Evolutionary conservation across 2,888 invertebrate genomes (phyloP), one percentile per base, ranked within the genome.

Genomic region (Erebia ligea): DNA sequence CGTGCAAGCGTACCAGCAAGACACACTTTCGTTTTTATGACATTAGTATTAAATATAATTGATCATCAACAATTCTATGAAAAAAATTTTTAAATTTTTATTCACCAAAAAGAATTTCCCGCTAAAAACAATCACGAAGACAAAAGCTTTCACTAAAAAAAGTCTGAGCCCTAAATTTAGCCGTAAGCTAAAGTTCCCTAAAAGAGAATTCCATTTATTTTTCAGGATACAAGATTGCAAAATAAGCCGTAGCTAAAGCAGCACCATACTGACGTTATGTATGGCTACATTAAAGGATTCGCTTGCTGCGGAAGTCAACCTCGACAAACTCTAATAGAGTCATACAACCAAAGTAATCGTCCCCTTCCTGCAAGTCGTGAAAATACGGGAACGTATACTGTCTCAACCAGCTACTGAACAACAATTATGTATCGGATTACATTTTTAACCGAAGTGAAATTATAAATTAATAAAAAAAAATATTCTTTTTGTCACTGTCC

Each of bases 331-430:
- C 68, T 75, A 71, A 75, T 75, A 73, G 75, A 75, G 75, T 70
- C 75, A 75, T 75, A 73, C 73, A 73, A 69, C 75, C 75, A 73
- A 71, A 71, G 75, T 75, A 71, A 75, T 71, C 73, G 74, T 71
- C 67, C 62, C 72, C 71, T 71, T 71, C 68, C 71, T 69, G 67
- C 54, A 73, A 25, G 34, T 10, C n/a, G 48, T 15, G n/a, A 62
- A 67, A 59, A 74, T 52, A 74, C 67, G 69, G 58, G 13, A 8
- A 6, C n/a, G 42, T 58, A 69, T 68, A 65, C 19, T 21, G n/a
- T 21, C 42, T 17, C 25, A 50, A 15, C n/a, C 45, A 8, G 57
- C 59, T 9, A 4, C 6, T 57, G 9, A 21, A 25, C 13, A 56
- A 19, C 17, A 25, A 19, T 17, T 17, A 17, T 52, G 9, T 50